Base-by-base conservation (phyloP, 2,888 invertebrate genomes). In the Cordilura impudica region DNA sequence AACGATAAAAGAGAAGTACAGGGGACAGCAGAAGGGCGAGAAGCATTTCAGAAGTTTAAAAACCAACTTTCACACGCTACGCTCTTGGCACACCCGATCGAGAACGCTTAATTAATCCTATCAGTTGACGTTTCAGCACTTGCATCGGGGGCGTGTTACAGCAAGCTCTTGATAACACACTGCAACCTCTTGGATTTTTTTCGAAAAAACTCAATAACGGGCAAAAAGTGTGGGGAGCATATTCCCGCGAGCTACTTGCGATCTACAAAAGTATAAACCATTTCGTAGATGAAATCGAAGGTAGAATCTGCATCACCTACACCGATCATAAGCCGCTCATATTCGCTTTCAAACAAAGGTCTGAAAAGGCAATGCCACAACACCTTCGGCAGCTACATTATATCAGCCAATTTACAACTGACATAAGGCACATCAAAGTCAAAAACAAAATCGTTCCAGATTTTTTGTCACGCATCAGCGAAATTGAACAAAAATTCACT, bases 241-340 rank as follows among this genome's bases (percentile, higher is more conserved):
- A 43, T 43, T 18, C 1, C 2, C 14, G n/a, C 43, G 4, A 45
- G 60, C 4, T 60, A 45, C 43, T 2, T 14, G 7, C 43, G 43
- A 4, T 2, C 43, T 23, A 18, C 56, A 72, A 8, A 45, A 53
- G 21, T 67, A 70, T 53, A 75, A 66, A n/a, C n/a, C n/a, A n/a
- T n/a, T n/a, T 21, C 39, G 31, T 18, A n/a, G 67, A 80, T 26
- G 72, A 76, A 63, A 35, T 75, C 4, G 76, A 80, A 39, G 69
- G 65, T 6, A 26, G 23, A 7, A 10, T 60, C 10, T 49, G 82
- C 60, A 58, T 35, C 21, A 19, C 77, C 78, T 16, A n/a, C n/a
- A 82, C 82, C 4, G 56, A 69, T 16, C 67, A 47, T 10, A 69
- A 69, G 21, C 67, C 56, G 0, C 10, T 69, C n/a, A 56, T 47